A percentile compares a stretch with the other conserved stretches of the same genome.
phyloP scores from a whole-genome alignment of 2,113 vertebrate species.

The Empidonax alnorum region DNA sequence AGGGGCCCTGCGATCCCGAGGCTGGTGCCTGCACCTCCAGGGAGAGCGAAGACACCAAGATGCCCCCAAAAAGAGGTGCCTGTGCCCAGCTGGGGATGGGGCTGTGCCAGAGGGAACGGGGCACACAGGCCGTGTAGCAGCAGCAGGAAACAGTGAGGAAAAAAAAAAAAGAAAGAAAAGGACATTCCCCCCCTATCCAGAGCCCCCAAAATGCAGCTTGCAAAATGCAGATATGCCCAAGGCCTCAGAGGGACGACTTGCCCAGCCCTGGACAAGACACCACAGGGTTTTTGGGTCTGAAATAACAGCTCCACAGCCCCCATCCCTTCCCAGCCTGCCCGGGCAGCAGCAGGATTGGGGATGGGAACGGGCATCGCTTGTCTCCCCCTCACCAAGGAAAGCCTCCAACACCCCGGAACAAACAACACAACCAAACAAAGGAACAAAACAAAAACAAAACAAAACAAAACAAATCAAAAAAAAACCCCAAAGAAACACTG shows the following conservation, averaged over 20 bases:
- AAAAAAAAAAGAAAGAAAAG: background rate
- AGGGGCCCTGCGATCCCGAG: background rate
- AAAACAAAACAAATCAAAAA: background rate
- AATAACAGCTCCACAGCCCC: background rate
- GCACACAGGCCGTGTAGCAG: conserved; percentile 64
- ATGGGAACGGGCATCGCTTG: accelerated
- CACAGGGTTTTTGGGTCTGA: background rate
- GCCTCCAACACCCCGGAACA: background rate
- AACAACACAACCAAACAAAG: background rate
- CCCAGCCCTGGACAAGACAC: background rate
- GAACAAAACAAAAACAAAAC: too few species aligned
- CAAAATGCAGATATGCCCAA: background rate
- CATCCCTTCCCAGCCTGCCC: background rate
- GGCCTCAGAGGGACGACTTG: background rate
- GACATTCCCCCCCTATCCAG: background rate
- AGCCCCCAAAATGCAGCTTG: background rate
- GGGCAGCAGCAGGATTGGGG: background rate
- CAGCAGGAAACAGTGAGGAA: conserved; percentile 51
- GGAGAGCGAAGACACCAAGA: background rate
- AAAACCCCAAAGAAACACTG: conserved; percentile 6
- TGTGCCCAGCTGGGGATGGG: background rate
- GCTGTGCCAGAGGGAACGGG: background rate
- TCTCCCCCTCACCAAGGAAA: background rate
- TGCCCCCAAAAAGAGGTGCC: background rate
- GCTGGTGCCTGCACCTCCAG: conserved; percentile 27